Evolutionary conservation across 1,140 invertebrate species (phyloP).

Genomic region (Drosophila tropicalis): DNA sequence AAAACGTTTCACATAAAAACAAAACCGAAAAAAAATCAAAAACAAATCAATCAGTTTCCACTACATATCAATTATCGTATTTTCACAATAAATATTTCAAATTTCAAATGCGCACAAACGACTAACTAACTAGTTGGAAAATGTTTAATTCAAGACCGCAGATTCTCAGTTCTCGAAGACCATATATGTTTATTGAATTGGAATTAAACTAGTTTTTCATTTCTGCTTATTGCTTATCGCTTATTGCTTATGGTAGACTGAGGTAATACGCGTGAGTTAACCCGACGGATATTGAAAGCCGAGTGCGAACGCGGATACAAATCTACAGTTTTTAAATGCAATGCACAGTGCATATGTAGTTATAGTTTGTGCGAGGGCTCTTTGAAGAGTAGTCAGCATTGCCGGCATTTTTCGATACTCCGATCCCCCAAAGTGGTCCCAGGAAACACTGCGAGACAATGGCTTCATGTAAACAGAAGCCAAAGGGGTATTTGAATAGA

Average conservation of each 20-base stretch:
- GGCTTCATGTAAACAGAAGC: no score
- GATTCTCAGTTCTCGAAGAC: neutral
- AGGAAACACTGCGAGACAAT: no score
- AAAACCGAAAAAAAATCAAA: neutral
- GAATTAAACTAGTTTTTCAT: neutral
- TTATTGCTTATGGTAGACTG: neutral
- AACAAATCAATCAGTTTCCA: neutral
- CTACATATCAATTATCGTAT: neutral
- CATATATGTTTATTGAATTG: neutral
- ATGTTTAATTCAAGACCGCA: no score
- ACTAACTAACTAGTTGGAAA: no score
- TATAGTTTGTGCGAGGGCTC: slow-evolving; percentile 2
- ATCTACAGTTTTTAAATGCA: slow-evolving; percentile 17
- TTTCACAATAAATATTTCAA: neutral
- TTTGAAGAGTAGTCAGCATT: neutral
- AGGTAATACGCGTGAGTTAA: slow-evolving; percentile 10
- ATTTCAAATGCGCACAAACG: neutral
- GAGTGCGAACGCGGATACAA: slow-evolving; percentile 19
- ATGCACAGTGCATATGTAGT: slow-evolving; percentile 2
- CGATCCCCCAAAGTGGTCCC: no score
- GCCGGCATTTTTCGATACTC: neutral
- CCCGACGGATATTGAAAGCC: slow-evolving; percentile 13
- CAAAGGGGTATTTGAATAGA: no score
- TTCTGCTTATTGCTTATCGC: no score
- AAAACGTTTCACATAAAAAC: neutral